phyloP scores from a whole-genome alignment of 2,888 invertebrate species.

The Andrena bucephala region DNA sequence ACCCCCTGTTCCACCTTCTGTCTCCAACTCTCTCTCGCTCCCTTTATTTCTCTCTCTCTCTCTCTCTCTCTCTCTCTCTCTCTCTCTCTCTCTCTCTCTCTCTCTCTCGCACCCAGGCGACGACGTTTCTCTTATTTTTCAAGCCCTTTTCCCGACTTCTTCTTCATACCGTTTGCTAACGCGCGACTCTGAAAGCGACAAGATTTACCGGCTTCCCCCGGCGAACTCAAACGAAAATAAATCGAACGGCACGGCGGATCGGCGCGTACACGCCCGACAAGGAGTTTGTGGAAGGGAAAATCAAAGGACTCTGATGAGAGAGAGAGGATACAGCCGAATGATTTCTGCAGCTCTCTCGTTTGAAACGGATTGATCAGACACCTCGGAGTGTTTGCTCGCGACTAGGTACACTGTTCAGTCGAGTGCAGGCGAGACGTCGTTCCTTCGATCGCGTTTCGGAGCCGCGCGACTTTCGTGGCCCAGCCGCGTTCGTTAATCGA shows the following conservation, averaged over 20 bases:
- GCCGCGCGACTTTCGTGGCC: not conserved
- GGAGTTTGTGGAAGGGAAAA: conserved; percentile 22
- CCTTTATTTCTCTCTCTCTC: too few species aligned
- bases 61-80: not conserved
- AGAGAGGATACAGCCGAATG: conserved; percentile 29
- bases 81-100: too few species aligned
- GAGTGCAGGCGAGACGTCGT: not conserved
- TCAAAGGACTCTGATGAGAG: conserved; percentile 45
- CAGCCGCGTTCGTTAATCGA: not conserved
- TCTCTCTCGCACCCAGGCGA: not conserved
- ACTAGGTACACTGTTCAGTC: not conserved
- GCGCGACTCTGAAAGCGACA: conserved; percentile 30
- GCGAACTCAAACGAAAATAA: conserved; percentile 43
- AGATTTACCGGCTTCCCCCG: conserved; percentile 47
- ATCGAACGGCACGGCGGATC: conserved; percentile 33
- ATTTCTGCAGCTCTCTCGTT: conserved; percentile 11
- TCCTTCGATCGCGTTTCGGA: not conserved
- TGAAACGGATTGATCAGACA: not conserved
- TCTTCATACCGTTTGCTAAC: conserved; percentile 16
- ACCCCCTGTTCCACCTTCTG: conserved; percentile 1
- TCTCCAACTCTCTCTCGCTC: not conserved
- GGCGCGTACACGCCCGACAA: conserved; percentile 4
- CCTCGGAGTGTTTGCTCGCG: not conserved
- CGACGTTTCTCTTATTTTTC: conserved; percentile 40
- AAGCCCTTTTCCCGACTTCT: conserved; percentile 18